phyloP scores from a whole-genome alignment of 2,888 invertebrate species.

The Ophion obscuratus region DNA sequence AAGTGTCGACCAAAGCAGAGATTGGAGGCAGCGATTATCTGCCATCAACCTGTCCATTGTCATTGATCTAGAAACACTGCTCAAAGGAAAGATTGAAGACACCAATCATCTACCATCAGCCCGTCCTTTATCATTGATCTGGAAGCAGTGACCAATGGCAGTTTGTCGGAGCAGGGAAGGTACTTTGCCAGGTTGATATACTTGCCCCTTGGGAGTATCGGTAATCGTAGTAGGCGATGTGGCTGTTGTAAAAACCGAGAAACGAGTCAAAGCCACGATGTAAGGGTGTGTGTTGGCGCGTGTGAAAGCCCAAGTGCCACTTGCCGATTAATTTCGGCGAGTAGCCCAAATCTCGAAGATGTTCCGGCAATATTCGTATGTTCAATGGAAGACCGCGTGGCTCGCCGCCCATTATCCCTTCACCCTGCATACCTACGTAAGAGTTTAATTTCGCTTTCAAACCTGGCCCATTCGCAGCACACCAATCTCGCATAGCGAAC shows the following conservation, averaged over 20 bases:
- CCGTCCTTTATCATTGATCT: too few relatives aligned
- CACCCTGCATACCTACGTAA: constrained; percentile 85
- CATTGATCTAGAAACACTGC: too few relatives aligned
- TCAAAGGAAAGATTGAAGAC: too few relatives aligned
- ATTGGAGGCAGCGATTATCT: too few relatives aligned
- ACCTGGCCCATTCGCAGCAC: too few relatives aligned
- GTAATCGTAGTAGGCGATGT: constrained; percentile 92
- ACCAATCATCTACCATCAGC: too few relatives aligned
- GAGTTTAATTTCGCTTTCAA: neutral
- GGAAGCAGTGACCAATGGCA: too few relatives aligned
- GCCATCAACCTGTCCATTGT: too few relatives aligned
- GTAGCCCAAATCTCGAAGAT: constrained; percentile 85
- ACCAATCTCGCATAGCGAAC: neutral
- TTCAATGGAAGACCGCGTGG: constrained; percentile 86
- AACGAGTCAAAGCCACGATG: constrained; percentile 92
- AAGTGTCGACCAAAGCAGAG: too few relatives aligned
- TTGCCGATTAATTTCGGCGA: constrained; percentile 86
- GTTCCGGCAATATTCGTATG: constrained; percentile 85
- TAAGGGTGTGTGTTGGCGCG: constrained; percentile 88
- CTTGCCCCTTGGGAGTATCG: constrained; percentile 84
- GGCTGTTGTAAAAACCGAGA: constrained; percentile 94
- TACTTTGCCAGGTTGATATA: constrained; percentile 17
- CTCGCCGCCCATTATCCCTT: constrained; percentile 85
- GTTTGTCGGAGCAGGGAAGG: neutral
- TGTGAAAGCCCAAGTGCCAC: constrained; percentile 87